Percentiles rank a stretch among this genome's conserved stretches.
phyloP scores from a whole-genome alignment of 2,113 vertebrate species.

The Tautogolabrus adspersus region DNA sequence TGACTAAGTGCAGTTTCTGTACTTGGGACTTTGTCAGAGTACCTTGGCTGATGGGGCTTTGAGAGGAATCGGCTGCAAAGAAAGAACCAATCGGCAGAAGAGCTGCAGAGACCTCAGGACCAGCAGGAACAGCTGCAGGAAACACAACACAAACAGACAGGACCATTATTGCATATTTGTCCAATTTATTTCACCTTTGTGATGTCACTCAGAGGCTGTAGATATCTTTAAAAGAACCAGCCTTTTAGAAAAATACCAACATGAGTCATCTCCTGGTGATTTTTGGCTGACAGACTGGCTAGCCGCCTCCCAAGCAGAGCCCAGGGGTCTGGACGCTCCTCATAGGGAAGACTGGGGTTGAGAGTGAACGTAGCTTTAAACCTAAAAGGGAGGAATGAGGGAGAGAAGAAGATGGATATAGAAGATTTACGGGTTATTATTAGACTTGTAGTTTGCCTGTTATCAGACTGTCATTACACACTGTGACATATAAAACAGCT shows the following conservation, averaged over 20 bases:
- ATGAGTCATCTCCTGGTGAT: conserved; percentile 91
- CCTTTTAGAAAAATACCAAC: conserved; percentile 80
- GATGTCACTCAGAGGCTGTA: background rate
- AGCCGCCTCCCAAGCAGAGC: conserved; percentile 87
- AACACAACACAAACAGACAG: conserved; percentile 25
- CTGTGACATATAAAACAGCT: background rate
- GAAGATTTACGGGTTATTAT: no score
- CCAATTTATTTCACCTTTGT: no score
- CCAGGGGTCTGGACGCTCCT: conserved; percentile 75
- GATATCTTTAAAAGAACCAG: background rate
- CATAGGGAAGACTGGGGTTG: conserved; percentile 85
- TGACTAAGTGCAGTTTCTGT: background rate
- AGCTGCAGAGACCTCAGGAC: conserved; percentile 90
- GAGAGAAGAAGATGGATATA: background rate
- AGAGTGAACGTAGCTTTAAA: conserved; percentile 91
- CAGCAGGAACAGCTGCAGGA: conserved; percentile 90
- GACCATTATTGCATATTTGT: no score
- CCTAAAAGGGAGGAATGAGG: conserved; percentile 79
- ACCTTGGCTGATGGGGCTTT: conserved; percentile 88
- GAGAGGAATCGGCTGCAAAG: conserved; percentile 91
- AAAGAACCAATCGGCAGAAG: conserved; percentile 91
- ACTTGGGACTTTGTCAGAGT: background rate
- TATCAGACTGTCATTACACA: no score
- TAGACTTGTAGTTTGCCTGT: no score
- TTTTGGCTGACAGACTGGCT: conserved; percentile 85